These are phyloP conservation scores for Ailurus styani DNA, from an alignment of 2,113 vertebrate species.

Conservation along the genomic window DNA sequence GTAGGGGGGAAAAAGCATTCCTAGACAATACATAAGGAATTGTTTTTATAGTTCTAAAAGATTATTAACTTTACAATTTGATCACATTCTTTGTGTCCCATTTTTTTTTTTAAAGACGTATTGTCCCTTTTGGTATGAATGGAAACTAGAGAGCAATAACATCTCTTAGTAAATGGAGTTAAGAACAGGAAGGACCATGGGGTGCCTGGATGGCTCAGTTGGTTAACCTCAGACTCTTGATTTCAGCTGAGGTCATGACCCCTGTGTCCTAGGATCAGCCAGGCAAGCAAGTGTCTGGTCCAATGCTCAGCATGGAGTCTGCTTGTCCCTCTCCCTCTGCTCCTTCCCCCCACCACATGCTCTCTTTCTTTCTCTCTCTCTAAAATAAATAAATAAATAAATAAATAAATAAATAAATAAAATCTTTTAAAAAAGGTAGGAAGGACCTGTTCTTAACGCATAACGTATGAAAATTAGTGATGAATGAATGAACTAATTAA, in stretches of 20 bases:
- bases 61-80: neutral
- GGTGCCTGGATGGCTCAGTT: neutral
- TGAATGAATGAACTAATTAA: neutral
- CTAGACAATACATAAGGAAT: neutral
- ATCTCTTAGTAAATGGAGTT: neutral
- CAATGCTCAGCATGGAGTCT: neutral
- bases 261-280: no score
- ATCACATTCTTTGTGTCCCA: neutral
- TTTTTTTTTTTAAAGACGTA: neutral
- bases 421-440: neutral
- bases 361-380: neutral
- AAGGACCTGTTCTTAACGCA: neutral
- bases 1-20: neutral
- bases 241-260: neutral
- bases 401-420: neutral
- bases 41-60: neutral
- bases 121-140: neutral
- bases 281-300: neutral
- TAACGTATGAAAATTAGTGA: neutral
- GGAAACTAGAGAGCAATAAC: neutral
- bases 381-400: neutral
- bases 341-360: neutral
- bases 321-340: neutral
- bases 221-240: neutral
- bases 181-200: neutral